Conservation (phyloP, 2,888 invertebrate species). For the Notocelia uddmanniana region DNA sequence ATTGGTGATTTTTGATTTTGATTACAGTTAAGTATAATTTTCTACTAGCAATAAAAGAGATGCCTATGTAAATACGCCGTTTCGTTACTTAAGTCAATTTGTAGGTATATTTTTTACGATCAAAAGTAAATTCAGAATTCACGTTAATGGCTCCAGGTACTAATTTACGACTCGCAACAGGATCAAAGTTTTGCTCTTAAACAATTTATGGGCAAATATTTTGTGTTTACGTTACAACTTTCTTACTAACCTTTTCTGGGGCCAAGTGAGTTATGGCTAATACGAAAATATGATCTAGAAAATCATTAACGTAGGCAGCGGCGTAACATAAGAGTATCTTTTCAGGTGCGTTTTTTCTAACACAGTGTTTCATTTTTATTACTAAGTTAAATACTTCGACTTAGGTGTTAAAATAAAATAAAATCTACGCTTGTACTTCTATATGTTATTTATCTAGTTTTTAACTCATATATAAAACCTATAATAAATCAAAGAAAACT, state of each 20-base stretch:
- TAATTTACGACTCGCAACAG: constrained; percentile 41
- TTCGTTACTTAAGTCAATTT: constrained; percentile 12
- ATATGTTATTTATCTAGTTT: too few species aligned
- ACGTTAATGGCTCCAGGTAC: constrained; percentile 45
- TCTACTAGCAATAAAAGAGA: neutral
- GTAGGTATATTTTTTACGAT: constrained; percentile 40
- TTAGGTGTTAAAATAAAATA: neutral
- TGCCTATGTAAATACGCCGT: neutral
- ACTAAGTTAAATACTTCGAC: too few species aligned
- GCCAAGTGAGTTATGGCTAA: constrained; percentile 39
- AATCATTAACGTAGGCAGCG: constrained; percentile 34
- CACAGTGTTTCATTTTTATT: neutral
- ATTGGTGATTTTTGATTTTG: too few species aligned
- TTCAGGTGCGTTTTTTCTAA: neutral
- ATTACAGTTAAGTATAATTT: neutral
- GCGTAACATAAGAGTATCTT: neutral
- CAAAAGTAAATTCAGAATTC: constrained; percentile 46
- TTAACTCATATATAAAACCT: too few species aligned
- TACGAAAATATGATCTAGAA: constrained; percentile 42
- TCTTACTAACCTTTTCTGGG: constrained; percentile 43
- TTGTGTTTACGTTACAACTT: constrained; percentile 45
- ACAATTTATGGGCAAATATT: constrained; percentile 48
- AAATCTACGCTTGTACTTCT: too few species aligned
- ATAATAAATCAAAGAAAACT: too few species aligned
- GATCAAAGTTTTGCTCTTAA: constrained; percentile 49